Evolutionary conservation across 2,113 vertebrate species (phyloP).

Genomic region (Panurus biarmicus): DNA sequence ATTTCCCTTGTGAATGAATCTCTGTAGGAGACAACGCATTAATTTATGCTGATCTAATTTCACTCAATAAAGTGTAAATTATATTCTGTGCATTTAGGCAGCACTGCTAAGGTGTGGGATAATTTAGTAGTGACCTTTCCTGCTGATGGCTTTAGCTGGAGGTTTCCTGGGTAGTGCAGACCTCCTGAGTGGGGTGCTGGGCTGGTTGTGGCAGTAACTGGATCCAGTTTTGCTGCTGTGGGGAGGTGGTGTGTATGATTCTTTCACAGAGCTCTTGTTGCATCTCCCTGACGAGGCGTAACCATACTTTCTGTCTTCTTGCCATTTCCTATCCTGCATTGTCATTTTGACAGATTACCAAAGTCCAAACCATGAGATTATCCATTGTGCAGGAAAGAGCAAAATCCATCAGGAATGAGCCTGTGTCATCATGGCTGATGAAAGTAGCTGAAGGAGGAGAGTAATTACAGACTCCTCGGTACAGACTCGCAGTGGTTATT

Average conservation of each 20-base stretch:
- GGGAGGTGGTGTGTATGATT: background rate
- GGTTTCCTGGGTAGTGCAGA: background rate
- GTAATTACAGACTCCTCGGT: constrained; percentile 42
- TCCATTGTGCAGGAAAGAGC: background rate
- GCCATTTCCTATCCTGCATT: constrained; percentile 14
- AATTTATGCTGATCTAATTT: constrained; percentile 52
- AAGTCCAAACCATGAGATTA: constrained; percentile 37
- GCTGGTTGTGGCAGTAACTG: background rate
- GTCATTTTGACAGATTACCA: constrained; percentile 51
- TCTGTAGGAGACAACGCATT: background rate
- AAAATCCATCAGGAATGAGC: constrained; percentile 28
- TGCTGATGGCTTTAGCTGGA: background rate
- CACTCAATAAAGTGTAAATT: constrained; percentile 46
- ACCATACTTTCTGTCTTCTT: constrained; percentile 29
- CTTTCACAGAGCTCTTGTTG: background rate
- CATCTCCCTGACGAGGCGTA: constrained; percentile 9
- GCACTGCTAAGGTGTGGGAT: constrained; percentile 4
- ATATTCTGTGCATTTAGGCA: background rate
- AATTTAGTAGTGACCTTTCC: constrained; percentile 41
- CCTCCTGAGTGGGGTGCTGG: background rate
- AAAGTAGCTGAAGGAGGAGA: constrained; percentile 34
- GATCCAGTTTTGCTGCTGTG: background rate
- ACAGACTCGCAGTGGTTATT: constrained; percentile 2
- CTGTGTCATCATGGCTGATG: constrained; percentile 38
- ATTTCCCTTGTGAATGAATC: constrained; percentile 34